Evolutionary conservation across 2,888 invertebrate genomes (phyloP).

Genomic region (Tetragnatha montana): DNA sequence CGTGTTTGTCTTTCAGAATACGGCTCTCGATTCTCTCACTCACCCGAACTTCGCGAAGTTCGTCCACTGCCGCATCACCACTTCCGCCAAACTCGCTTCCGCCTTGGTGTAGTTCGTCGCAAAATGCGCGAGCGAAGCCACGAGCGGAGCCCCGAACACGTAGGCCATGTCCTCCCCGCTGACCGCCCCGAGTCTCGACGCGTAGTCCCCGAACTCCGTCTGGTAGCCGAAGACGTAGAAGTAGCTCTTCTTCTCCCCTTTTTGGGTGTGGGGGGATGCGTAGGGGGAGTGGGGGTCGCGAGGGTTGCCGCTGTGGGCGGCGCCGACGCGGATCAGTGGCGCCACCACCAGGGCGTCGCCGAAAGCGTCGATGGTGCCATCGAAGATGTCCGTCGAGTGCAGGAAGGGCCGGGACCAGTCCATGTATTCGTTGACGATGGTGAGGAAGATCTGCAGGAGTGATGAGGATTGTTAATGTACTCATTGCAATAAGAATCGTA

Average conservation of each 20-base stretch:
- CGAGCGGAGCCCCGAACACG: constrained; percentile 92
- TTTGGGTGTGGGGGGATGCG: constrained; percentile 90
- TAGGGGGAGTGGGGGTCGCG: constrained; percentile 93
- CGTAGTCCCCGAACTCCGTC: constrained; percentile 91
- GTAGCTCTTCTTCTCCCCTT: constrained; percentile 82
- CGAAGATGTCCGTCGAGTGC: constrained; percentile 77
- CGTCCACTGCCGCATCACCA: constrained; percentile 88
- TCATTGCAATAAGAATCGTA: neutral
- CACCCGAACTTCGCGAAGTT: constrained; percentile 94
- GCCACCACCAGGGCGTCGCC: constrained; percentile 94
- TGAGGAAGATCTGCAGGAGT: constrained; percentile 76
- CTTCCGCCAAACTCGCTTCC: constrained; percentile 89
- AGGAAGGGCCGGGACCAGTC: constrained; percentile 89
- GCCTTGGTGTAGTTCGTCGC: constrained; percentile 89
- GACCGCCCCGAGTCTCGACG: constrained; percentile 87
- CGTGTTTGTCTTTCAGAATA: no score
- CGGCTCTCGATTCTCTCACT: no score
- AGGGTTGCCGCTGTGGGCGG: constrained; percentile 84
- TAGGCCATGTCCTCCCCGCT: constrained; percentile 94
- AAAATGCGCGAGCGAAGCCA: constrained; percentile 88
- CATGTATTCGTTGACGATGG: constrained; percentile 96
- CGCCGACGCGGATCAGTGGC: constrained; percentile 91
- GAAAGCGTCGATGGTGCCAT: constrained; percentile 88
- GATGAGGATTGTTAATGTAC: neutral
- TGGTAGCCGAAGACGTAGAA: constrained; percentile 94